Base-by-base conservation (phyloP, 1,140 invertebrate genomes). In the Eulimnadia texana region DNA sequence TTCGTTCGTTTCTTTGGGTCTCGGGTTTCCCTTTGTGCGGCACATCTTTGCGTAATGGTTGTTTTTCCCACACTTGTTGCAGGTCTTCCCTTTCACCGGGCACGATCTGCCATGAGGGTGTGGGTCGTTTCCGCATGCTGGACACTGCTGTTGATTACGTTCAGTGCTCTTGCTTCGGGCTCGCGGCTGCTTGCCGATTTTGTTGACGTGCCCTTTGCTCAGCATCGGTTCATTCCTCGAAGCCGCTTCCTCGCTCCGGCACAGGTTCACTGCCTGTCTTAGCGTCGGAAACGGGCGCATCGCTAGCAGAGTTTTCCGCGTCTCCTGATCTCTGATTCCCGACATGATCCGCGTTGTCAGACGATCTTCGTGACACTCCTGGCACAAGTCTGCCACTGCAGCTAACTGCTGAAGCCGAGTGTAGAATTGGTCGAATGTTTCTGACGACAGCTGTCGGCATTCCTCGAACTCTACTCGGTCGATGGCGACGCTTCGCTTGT, bases 141-240 rank as follows among this genome's bases (percentile, higher is more conserved):
- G 16, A 16, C 33, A 16, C 33, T 9, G 33, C n/a, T 42, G 6
- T 16, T 9, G 33, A 42, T 42, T 16, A 6, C 6, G 33, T 42
- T 42, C 33, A 16, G 16, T 6, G 33, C 16, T 42, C 33, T 42
- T 16, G 33, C 6, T 16, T 42, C 16, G 6, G 6, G 33, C 33
- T 42, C n/a, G 33, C 33, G 33, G 16, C 33, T n/a, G n/a, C 33
- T 42, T 42, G 6, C 33, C 33, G 6, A 16, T 42, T 42, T 16
- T 16, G 33, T 42, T 16, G 6, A 42, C 6, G 33, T 42, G 33
- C 33, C 33, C 33, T 16, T 42, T 42, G 33, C 6, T 9, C 6
- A 60, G 10, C 20, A 60, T 49, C 3, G 64, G 25, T 13, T 64
- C 56, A 47, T 67, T 59, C 19, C 64, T 64, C 1, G 50, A 51